These are phyloP conservation scores for Okamejei kenojei DNA, from an alignment of 2,797 vertebrate species.

Conservation along the genomic window DNA sequence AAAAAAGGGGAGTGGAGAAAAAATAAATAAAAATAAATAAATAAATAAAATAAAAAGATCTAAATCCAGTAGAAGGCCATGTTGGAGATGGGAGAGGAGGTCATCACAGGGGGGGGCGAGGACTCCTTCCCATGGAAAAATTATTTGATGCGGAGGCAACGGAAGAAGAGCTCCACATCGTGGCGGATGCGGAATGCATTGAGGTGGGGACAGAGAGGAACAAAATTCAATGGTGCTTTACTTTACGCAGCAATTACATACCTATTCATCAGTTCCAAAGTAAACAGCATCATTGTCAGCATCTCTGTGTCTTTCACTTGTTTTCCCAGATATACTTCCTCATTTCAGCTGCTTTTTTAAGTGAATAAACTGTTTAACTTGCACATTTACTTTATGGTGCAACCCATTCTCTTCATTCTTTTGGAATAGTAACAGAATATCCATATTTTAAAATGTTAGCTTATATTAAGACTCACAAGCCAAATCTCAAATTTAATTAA, in stretches of 20 bases:
- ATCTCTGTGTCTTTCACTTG: not conserved
- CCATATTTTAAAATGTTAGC: constrained; percentile 19
- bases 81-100: too few species aligned
- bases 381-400: not conserved
- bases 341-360: not conserved
- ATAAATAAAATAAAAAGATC: too few species aligned
- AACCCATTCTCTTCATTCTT: not conserved
- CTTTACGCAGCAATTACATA: not conserved
- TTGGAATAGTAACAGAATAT: constrained; percentile 15
- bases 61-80: too few species aligned
- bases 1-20: too few species aligned
- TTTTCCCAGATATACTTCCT: not conserved
- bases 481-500: constrained; percentile 11
- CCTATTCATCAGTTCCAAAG: not conserved
- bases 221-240: not conserved
- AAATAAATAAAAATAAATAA: too few species aligned
- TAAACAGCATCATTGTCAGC: not conserved
- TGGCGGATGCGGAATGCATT: too few species aligned
- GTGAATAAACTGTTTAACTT: not conserved
- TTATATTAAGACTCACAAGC: not conserved
- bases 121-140: too few species aligned
- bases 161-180: too few species aligned
- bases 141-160: too few species aligned
- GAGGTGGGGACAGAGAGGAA: too few species aligned
- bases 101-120: too few species aligned